Conservation (phyloP, 2,888 invertebrate species). For the Pammene aurita region DNA sequence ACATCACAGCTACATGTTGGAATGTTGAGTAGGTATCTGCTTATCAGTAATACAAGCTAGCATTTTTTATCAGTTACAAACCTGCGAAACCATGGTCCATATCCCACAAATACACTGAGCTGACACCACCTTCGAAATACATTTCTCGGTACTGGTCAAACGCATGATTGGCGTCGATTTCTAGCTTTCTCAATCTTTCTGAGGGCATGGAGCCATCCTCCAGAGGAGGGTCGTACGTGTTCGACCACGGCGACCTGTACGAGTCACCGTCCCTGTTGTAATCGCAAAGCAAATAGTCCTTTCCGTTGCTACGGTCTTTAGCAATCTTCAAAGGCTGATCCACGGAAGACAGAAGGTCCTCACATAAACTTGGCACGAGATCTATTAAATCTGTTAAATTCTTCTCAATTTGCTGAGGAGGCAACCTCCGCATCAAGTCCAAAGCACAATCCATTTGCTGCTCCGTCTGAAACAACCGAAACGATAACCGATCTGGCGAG, state of each 20-base stretch:
- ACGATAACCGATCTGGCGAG: conserved; percentile 50
- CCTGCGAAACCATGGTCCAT: conserved; percentile 99
- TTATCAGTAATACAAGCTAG: background rate
- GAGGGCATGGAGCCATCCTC: conserved; percentile 99
- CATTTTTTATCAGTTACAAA: conserved; percentile 49
- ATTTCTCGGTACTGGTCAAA: conserved; percentile 99
- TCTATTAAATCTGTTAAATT: conserved; percentile 99
- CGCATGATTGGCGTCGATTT: conserved; percentile 98
- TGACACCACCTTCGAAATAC: conserved; percentile 99
- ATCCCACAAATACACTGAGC: conserved; percentile 99
- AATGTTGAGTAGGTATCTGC: conserved; percentile 1
- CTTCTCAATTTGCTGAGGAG: conserved; percentile 99
- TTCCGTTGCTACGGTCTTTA: conserved; percentile 96
- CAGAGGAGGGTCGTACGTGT: conserved; percentile 97
- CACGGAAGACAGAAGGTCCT: conserved; percentile 97
- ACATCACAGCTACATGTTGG: background rate
- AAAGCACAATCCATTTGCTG: conserved; percentile 99
- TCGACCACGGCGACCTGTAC: conserved; percentile 99
- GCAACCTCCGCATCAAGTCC: conserved; percentile 98
- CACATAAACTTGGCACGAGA: conserved; percentile 96
- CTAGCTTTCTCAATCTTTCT: conserved; percentile 96
- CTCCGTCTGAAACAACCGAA: conserved; percentile 87
- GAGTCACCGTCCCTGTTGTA: conserved; percentile 99
- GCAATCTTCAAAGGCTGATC: conserved; percentile 99
- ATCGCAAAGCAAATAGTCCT: conserved; percentile 98